Evolutionary conservation across 2,797 vertebrate species (phyloP), one percentile per base, ranked within the genome.

Genomic region (Cossypha dichroa): DNA sequence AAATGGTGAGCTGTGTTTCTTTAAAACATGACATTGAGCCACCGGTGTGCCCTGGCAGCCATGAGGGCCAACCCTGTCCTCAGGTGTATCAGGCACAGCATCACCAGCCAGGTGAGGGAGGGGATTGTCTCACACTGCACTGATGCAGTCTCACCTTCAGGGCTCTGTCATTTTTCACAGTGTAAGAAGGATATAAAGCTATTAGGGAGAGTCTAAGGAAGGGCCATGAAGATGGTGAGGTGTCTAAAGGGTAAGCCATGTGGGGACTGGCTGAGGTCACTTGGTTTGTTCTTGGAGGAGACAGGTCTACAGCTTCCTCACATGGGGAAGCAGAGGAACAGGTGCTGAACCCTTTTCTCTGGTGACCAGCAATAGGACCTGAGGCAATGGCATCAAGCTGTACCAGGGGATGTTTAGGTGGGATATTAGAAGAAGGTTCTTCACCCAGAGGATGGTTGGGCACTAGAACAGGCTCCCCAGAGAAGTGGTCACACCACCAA

Each of bases 41-140:
- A 56, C 13, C 58, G 56, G 9, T 15, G 23, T 72, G 51, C 26
- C 49, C 51, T 49, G 66, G 43, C 19, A 86, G 26, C 51, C 58
- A 56, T 10, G 22, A 56, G 49, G 33, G n/a, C n/a, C 36, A 56
- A 0, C 18, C 8, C 2, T 82, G 40, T 55, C 36, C 86, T 82
- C 36, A 5, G 7, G 4, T 6, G 41, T 13, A 33, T n/a, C 40
- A 46, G 46, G 33, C 11, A 20, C 23, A 54, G 31, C 40, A 67
- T 12, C 0, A 0, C 22, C 22, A 29, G 31, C 16, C 0, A 0
- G 15, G 12, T 15, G 29, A 69, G 48, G 26, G 31, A 48, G 5
- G 22, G 16, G 36, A 48, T 68, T 55, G 19, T 28, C 16, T 19
- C 2, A 2, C 28, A 36, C 64, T 75, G 48, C 15, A 1, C 26